phyloP scores from a whole-genome alignment of 2,797 vertebrate species.

The Pterois miles region DNA sequence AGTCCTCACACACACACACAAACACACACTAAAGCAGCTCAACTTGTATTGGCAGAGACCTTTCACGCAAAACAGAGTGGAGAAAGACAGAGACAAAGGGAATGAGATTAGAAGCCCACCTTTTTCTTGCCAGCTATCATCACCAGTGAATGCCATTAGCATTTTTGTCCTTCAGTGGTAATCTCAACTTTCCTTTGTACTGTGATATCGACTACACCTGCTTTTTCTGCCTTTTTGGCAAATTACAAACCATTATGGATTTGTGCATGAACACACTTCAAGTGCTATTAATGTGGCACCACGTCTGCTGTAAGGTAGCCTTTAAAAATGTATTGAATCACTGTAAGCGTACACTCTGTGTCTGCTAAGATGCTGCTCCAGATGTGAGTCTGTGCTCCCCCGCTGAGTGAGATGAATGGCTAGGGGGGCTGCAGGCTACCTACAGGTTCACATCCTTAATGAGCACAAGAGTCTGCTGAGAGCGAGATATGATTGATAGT shows the following conservation, averaged over 20 bases:
- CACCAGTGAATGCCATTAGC: constrained; percentile 1
- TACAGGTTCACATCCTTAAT: constrained; percentile 76
- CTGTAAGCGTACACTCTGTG: constrained; percentile 23
- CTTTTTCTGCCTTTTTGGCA: constrained; percentile 16
- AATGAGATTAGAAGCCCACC: constrained; percentile 39
- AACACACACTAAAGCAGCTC: constrained; percentile 44
- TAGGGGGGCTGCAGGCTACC: constrained; percentile 68
- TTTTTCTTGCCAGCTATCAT: constrained; percentile 34
- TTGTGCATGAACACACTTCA: constrained; percentile 19
- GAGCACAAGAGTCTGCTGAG: constrained; percentile 74
- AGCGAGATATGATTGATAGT: constrained; percentile 75
- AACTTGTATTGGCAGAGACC: constrained; percentile 65
- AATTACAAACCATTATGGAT: constrained; percentile 12
- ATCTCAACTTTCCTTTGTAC: constrained; percentile 10
- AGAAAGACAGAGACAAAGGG: constrained; percentile 48
- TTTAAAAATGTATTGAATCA: constrained; percentile 45
- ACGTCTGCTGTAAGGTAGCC: constrained; percentile 39
- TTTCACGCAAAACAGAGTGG: constrained; percentile 53
- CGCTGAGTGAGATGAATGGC: constrained; percentile 72
- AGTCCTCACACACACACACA: constrained; percentile 17
- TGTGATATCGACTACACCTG: constrained; percentile 29
- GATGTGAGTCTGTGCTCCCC: constrained; percentile 71
- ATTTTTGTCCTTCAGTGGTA: constrained; percentile 2
- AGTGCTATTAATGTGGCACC: constrained; percentile 43
- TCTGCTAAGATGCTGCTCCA: constrained; percentile 66